Conservation (phyloP, 2,888 invertebrate genomes). For the Malacosoma neustria region DNA sequence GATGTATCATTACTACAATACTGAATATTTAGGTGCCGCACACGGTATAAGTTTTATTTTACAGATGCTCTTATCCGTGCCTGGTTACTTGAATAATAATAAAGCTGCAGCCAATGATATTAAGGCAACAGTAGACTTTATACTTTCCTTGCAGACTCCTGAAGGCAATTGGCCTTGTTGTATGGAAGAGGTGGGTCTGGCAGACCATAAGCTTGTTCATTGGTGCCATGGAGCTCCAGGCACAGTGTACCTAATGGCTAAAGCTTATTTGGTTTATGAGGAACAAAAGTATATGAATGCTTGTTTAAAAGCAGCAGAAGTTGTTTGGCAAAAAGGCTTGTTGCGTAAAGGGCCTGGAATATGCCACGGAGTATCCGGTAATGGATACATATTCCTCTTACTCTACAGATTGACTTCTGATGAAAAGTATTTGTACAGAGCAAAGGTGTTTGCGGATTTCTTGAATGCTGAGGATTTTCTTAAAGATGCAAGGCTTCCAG, state of each 20-base stretch:
- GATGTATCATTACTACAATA: slow-evolving; percentile 86
- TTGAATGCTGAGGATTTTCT: slow-evolving; percentile 79
- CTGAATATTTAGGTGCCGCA: slow-evolving; percentile 84
- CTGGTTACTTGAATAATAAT: slow-evolving; percentile 72
- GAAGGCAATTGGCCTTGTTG: slow-evolving; percentile 87
- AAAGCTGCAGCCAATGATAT: slow-evolving; percentile 73
- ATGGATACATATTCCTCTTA: slow-evolving; percentile 86
- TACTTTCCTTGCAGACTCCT: slow-evolving; percentile 78
- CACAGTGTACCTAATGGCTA: slow-evolving; percentile 85
- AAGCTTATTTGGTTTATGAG: slow-evolving; percentile 83
- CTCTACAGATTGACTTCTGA: slow-evolving; percentile 84
- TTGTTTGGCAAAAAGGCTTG: slow-evolving; percentile 89
- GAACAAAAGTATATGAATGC: slow-evolving; percentile 82
- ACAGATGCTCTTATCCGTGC: slow-evolving; percentile 70
- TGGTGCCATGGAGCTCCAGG: slow-evolving; percentile 96
- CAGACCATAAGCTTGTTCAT: slow-evolving; percentile 83
- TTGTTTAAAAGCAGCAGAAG: slow-evolving; percentile 80
- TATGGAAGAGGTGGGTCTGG: slow-evolving; percentile 78
- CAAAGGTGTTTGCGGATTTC: slow-evolving; percentile 84
- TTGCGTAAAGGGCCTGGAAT: slow-evolving; percentile 91
- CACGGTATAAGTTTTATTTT: slow-evolving; percentile 71
- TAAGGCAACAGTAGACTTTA: slow-evolving; percentile 78
- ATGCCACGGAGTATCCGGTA: slow-evolving; percentile 91
- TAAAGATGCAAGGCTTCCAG: slow-evolving; percentile 82
- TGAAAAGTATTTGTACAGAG: slow-evolving; percentile 81